phyloP scores from a whole-genome alignment of 2,888 invertebrate genomes.

The Philaethria dido region DNA sequence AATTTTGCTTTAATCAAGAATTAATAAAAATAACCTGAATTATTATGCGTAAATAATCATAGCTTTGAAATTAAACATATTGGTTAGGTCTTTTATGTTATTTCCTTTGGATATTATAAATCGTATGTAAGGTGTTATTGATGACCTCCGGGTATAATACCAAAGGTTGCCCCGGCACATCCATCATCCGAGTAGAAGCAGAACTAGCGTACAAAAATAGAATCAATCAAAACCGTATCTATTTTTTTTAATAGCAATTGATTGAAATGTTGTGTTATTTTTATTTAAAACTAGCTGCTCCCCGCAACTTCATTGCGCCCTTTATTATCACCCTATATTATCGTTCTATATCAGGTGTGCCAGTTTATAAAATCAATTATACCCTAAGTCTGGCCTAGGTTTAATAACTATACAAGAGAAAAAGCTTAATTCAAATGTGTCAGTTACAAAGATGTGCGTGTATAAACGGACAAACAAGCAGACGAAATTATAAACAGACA shows the following conservation, averaged over 20 bases:
- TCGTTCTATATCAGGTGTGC: too few species aligned
- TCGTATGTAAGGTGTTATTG: constrained; percentile 35
- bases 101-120: constrained; percentile 30
- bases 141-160: constrained; percentile 31
- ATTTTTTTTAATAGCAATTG: constrained; percentile 6
- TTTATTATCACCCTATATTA: too few species aligned
- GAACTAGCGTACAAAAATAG: constrained; percentile 29
- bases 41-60: neutral
- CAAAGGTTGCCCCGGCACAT: constrained; percentile 35
- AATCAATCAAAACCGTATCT: constrained; percentile 24
- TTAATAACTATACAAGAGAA: too few species aligned
- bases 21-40: neutral
- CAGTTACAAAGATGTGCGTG: too few species aligned
- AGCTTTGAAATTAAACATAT: neutral
- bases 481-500: too few species aligned
- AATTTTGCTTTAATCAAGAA: neutral
- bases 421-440: too few species aligned
- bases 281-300: too few species aligned
- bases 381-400: too few species aligned
- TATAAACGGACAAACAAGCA: too few species aligned
- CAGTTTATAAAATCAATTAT: too few species aligned
- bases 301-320: too few species aligned
- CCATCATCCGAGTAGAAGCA: constrained; percentile 35
- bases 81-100: neutral
- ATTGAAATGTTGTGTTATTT: too few species aligned